A percentile compares a stretch with the other conserved stretches of the same genome.
phyloP scores from a whole-genome alignment of 2,797 vertebrate species.

The Allobates femoralis region DNA sequence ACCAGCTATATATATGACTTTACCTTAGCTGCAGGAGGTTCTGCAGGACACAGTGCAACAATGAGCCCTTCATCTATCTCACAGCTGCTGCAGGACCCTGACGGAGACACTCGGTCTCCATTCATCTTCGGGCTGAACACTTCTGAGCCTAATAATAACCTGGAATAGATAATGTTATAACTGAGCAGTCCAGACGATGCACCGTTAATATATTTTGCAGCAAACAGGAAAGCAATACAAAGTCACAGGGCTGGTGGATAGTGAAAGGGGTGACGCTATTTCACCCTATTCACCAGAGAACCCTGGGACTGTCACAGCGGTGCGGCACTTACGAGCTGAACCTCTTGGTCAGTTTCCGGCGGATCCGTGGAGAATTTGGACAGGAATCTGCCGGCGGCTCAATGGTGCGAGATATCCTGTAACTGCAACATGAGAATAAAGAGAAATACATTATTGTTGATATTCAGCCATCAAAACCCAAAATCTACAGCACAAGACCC shows the following conservation, averaged over 20 bases:
- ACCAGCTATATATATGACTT: not conserved
- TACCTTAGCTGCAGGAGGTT: slow-evolving; percentile 38
- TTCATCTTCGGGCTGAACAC: slow-evolving; percentile 70
- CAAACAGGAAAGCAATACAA: not conserved
- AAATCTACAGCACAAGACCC: not conserved
- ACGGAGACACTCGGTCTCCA: slow-evolving; percentile 75
- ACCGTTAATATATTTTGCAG: not conserved
- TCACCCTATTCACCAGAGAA: not conserved
- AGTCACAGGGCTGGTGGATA: not conserved
- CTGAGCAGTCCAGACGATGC: not conserved
- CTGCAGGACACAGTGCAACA: slow-evolving; percentile 65
- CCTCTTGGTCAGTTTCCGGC: slow-evolving; percentile 80
- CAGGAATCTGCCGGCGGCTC: slow-evolving; percentile 83
- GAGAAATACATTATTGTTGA: not conserved
- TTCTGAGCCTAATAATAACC: slow-evolving; percentile 74
- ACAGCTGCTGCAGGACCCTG: slow-evolving; percentile 76
- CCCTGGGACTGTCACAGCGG: too few relatives aligned
- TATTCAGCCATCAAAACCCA: not conserved
- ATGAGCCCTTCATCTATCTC: slow-evolving; percentile 74
- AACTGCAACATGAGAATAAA: slow-evolving; percentile 70
- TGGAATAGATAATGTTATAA: slow-evolving; percentile 54
- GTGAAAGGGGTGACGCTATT: not conserved
- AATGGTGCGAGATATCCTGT: slow-evolving; percentile 79
- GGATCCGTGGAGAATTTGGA: slow-evolving; percentile 77
- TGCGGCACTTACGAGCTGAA: slow-evolving; percentile 80